phyloP scores from a whole-genome alignment of 2,888 invertebrate species.

The Eristalis arbustorum region DNA sequence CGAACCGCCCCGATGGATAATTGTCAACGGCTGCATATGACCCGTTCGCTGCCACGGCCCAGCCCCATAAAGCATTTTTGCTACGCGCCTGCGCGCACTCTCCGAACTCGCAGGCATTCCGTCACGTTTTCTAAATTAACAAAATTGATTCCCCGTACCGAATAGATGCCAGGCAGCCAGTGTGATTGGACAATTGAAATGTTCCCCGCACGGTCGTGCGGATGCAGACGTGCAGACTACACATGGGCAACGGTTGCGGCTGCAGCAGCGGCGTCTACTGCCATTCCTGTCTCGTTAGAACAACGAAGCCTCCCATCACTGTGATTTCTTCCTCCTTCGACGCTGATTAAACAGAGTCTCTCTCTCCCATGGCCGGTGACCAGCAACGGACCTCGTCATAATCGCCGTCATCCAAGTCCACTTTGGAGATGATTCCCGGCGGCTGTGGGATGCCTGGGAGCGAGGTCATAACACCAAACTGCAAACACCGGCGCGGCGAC shows the following conservation, averaged over 20 bases:
- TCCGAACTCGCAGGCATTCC: conserved; percentile 71
- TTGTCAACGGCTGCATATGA: conserved; percentile 53
- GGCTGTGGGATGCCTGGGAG: conserved; percentile 43
- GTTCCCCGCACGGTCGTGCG: conserved; percentile 28
- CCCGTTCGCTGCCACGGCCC: not conserved
- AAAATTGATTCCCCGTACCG: conserved; percentile 73
- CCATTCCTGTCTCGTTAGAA: conserved; percentile 50
- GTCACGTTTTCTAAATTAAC: conserved; percentile 78
- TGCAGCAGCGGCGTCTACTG: not conserved
- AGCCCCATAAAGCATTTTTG: conserved; percentile 47
- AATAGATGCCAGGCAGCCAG: conserved; percentile 25
- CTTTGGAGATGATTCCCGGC: conserved; percentile 43
- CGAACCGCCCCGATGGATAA: conserved; percentile 34
- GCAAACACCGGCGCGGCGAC: conserved; percentile 7
- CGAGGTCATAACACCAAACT: conserved; percentile 60
- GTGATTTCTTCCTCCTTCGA: conserved; percentile 35
- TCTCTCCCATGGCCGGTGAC: conserved; percentile 20
- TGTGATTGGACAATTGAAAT: conserved; percentile 67
- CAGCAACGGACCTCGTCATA: conserved; percentile 62
- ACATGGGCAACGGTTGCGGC: conserved; percentile 15
- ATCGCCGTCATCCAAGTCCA: conserved; percentile 55
- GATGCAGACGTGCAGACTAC: not conserved
- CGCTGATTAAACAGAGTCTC: conserved; percentile 32
- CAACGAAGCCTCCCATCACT: not conserved
- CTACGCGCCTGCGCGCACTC: conserved; percentile 16